These are phyloP conservation scores for Atlantisia rogersi DNA, from an alignment of 2,113 vertebrate genomes.

Conservation along the genomic window DNA sequence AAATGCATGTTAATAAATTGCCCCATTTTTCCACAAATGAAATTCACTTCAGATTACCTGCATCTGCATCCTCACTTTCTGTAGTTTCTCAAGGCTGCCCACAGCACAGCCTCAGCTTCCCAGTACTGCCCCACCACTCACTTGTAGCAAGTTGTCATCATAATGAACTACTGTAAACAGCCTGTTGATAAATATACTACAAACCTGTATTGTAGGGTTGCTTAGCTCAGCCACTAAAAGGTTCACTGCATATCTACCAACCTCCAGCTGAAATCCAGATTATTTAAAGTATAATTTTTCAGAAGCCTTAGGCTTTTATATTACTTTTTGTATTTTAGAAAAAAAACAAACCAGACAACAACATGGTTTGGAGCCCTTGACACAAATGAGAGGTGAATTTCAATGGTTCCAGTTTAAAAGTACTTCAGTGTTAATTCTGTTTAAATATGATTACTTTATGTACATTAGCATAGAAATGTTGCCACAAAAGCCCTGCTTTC, in stretches of 20 bases:
- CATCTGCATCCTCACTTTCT: background rate
- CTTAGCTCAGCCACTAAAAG: background rate
- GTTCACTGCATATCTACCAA: background rate
- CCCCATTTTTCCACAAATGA: background rate
- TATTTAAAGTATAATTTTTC: background rate
- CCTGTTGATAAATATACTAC: background rate
- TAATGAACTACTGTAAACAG: background rate
- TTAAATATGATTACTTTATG: background rate
- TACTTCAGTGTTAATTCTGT: background rate
- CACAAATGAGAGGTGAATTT: background rate
- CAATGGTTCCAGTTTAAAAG: background rate
- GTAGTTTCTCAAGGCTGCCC: background rate
- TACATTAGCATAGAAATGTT: background rate
- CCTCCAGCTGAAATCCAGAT: background rate
- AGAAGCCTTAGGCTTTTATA: background rate
- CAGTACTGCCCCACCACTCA: background rate
- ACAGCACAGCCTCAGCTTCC: background rate
- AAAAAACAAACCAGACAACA: background rate
- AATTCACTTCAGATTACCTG: background rate
- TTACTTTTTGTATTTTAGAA: background rate
- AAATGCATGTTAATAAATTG: background rate
- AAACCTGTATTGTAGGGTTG: slow-evolving; percentile 1
- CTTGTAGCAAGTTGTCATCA: background rate
- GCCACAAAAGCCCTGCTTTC: background rate
- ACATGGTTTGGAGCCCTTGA: background rate